Evolutionary conservation across 2,888 invertebrate species (phyloP), one percentile per base, ranked within the genome.

Genomic region (Loripinus fragilis): DNA sequence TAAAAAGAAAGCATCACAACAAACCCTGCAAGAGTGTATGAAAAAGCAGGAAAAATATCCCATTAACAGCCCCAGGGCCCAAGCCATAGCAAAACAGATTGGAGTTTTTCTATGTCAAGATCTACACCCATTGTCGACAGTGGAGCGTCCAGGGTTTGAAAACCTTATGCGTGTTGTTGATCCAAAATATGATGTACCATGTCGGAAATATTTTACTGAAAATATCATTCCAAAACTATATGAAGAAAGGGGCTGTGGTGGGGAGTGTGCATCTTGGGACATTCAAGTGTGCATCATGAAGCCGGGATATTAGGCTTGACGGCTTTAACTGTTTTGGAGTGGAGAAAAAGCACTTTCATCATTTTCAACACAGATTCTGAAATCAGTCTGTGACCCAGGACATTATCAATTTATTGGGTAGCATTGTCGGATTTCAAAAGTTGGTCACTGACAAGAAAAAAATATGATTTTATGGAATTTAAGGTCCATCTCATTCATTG

Each of bases 31-130:
- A 52, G 15, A 52, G 7, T 52, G 52, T 28, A 7, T 52, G 52
- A 52, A 52, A 52, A 52, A 52, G 52, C 52, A 52, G 52, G 52
- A 52, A 52, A 52, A 52, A 28, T 52, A 52, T 15, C 52, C 52
- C 25, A 52, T 52, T 28, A 52, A 52, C 25, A 52, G 52, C 15
- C 52, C 52, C 25, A 52, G 20, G 52, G 52, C 52, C 52, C 52
- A 52, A n/a, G 52, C 52, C 3, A 52, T 52, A 25, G 25, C 52
- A 23, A 52, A 28, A 52, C 52, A 52, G 52, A 52, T 52, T 52
- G 52, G 52, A 28, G 52, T 52, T 28, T 52, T 52, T 25, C 25
- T 52, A 2, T 52, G 52, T 52, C 52, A 52, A 28, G 52, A 52
- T 15, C 52, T 28, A 15, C 52, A 52, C 5, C 52, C 52, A 3